Conservation (phyloP, 2,888 invertebrate genomes). For the Pardosa pseudoannulata region DNA sequence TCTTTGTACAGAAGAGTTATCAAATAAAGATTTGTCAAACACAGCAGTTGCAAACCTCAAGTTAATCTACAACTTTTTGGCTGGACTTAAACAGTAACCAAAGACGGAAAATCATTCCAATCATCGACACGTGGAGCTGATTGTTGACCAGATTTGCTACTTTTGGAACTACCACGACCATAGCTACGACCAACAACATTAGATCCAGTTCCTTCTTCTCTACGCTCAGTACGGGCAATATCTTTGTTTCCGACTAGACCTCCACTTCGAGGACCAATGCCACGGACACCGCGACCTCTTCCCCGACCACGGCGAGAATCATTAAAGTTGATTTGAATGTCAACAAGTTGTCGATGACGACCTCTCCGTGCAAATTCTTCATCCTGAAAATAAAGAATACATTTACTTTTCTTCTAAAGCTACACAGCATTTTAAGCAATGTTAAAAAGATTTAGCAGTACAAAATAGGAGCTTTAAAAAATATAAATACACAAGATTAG, state of each 20-base stretch:
- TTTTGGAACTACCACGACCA: slow-evolving; percentile 50
- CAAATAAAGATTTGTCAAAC: slow-evolving; percentile 49
- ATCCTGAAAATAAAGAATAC: slow-evolving; percentile 36
- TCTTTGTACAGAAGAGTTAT: slow-evolving; percentile 32
- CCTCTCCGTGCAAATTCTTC: slow-evolving; percentile 79
- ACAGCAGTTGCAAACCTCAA: slow-evolving; percentile 47
- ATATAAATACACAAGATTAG: too few relatives aligned
- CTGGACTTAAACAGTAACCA: slow-evolving; percentile 79
- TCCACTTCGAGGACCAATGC: slow-evolving; percentile 77
- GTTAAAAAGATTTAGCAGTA: too few relatives aligned
- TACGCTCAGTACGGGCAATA: slow-evolving; percentile 73
- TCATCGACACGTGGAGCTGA: slow-evolving; percentile 84
- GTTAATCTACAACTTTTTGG: slow-evolving; percentile 62
- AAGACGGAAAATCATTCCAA: slow-evolving; percentile 95
- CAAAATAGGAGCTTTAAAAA: too few relatives aligned
- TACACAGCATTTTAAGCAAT: too few relatives aligned
- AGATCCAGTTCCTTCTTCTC: slow-evolving; percentile 73
- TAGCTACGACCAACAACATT: slow-evolving; percentile 74
- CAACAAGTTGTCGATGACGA: slow-evolving; percentile 89
- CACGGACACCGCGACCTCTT: slow-evolving; percentile 70
- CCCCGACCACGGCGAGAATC: slow-evolving; percentile 71
- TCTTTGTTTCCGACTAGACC: slow-evolving; percentile 71
- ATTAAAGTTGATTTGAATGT: slow-evolving; percentile 90
- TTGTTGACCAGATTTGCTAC: slow-evolving; percentile 58
- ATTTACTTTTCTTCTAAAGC: too few relatives aligned